A percentile compares a stretch with the other conserved stretches of the same genome.
phyloP scores from a whole-genome alignment of 2,113 vertebrate species.

The Recurvirostra avosetta region DNA sequence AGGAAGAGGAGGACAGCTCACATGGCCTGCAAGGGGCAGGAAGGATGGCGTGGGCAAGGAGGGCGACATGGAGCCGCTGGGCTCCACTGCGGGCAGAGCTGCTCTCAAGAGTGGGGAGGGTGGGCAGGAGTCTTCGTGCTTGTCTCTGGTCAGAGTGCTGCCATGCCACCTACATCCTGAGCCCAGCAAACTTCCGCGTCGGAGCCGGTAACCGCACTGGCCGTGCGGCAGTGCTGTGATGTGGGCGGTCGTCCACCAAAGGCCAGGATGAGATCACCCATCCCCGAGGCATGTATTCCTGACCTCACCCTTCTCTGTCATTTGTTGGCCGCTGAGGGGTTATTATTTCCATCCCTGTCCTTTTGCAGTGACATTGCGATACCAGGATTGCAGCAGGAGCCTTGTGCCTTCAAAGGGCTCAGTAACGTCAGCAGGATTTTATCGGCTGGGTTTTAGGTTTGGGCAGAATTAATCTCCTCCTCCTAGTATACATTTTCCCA shows the following conservation, averaged over 20 bases:
- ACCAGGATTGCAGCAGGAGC: slow-evolving; percentile 34
- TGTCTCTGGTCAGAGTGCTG: background rate
- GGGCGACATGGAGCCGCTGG: background rate
- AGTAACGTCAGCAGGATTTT: slow-evolving; percentile 38
- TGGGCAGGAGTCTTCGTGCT: background rate
- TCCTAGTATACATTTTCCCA: background rate
- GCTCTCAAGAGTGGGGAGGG: background rate
- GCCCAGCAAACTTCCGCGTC: background rate
- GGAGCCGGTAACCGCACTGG: background rate
- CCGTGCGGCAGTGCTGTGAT: background rate
- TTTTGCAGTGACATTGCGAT: slow-evolving; percentile 32
- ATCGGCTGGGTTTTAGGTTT: slow-evolving; percentile 24
- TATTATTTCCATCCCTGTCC: slow-evolving; percentile 53
- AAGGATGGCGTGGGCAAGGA: background rate
- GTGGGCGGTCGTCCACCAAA: slow-evolving; percentile 27
- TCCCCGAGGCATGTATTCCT: slow-evolving; percentile 35
- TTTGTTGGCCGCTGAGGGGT: slow-evolving; percentile 31
- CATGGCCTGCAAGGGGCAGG: background rate
- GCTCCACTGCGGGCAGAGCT: background rate
- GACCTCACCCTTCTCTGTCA: slow-evolving; percentile 60
- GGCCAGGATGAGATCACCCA: slow-evolving; percentile 58
- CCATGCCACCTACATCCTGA: background rate
- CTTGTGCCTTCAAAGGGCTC: slow-evolving; percentile 13
- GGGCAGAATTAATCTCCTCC: slow-evolving; percentile 14
- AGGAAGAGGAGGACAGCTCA: background rate